phyloP scores from a whole-genome alignment of 2,888 invertebrate genomes.

The Sphaerophoria rueppellii region DNA sequence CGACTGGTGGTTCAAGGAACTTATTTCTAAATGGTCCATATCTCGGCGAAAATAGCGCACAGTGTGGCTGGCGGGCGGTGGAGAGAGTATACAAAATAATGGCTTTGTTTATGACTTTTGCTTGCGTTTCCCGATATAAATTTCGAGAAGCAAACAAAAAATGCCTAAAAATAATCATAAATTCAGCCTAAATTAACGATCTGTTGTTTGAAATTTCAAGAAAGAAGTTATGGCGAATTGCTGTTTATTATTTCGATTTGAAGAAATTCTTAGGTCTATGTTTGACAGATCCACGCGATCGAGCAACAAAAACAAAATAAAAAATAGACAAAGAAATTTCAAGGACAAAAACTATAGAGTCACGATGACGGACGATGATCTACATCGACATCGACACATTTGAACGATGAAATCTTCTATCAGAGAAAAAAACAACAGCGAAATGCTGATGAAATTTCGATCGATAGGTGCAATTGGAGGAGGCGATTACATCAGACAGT shows the following conservation, averaged over 20 bases:
- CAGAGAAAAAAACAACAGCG: not conserved
- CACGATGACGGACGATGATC: not conserved
- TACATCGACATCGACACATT: not conserved
- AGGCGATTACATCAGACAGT: constrained; percentile 62
- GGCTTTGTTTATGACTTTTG: constrained; percentile 58
- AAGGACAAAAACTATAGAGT: constrained; percentile 38
- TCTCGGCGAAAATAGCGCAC: not conserved
- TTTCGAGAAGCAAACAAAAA: constrained; percentile 17
- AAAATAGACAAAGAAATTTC: constrained; percentile 39
- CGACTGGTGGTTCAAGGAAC: constrained; percentile 43
- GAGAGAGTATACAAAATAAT: constrained; percentile 15
- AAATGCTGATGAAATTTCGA: constrained; percentile 49
- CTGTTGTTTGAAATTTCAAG: constrained; percentile 41
- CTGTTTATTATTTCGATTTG: constrained; percentile 27
- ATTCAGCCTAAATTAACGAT: constrained; percentile 52
- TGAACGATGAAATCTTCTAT: constrained; percentile 1
- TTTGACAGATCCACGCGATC: constrained; percentile 42
- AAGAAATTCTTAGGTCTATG: constrained; percentile 9
- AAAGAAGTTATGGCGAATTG: constrained; percentile 10
- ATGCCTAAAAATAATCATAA: constrained; percentile 39
- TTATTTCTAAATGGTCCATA: constrained; percentile 48
- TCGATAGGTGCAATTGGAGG: constrained; percentile 59
- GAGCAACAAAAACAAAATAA: not conserved
- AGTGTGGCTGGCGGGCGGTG: not conserved
- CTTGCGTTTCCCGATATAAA: constrained; percentile 34